Conservation (phyloP, 2,888 invertebrate genomes). For the Rosalia funebris region DNA sequence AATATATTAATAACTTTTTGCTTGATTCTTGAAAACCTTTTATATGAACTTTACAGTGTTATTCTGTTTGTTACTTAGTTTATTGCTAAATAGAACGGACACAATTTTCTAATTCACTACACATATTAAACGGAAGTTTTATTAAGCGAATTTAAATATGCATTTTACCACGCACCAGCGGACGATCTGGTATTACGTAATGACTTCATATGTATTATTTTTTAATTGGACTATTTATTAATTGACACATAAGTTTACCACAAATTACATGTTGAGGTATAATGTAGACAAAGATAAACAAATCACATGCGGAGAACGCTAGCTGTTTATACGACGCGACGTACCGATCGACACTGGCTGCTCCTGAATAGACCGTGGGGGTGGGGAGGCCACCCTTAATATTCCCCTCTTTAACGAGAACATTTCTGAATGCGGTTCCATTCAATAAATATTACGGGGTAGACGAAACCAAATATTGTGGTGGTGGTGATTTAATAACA, state of each 20-base stretch:
- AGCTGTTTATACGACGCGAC: constrained; percentile 20
- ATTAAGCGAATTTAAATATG: constrained; percentile 2
- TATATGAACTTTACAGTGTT: too few relatives aligned
- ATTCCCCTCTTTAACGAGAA: constrained; percentile 19
- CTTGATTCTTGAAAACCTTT: too few relatives aligned
- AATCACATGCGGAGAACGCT: constrained; percentile 1
- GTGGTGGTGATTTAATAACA: constrained; percentile 1
- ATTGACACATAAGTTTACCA: background rate
- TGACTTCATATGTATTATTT: background rate
- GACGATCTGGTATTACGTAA: background rate
- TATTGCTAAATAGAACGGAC: background rate
- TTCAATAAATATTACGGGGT: constrained; percentile 11
- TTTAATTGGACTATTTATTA: background rate
- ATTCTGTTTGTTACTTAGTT: background rate
- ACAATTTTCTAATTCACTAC: constrained; percentile 5
- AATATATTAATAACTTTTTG: too few relatives aligned
- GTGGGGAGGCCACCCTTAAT: constrained; percentile 25
- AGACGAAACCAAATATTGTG: background rate
- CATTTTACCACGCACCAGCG: background rate
- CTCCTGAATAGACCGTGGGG: constrained; percentile 13
- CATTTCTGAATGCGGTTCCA: constrained; percentile 13
- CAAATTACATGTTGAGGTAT: background rate
- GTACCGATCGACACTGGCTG: constrained; percentile 21
- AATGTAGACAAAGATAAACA: constrained; percentile 14
- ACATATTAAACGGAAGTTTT: constrained; percentile 1